phyloP scores from a whole-genome alignment of 2,797 vertebrate genomes.

The Leuciscus waleckii region DNA sequence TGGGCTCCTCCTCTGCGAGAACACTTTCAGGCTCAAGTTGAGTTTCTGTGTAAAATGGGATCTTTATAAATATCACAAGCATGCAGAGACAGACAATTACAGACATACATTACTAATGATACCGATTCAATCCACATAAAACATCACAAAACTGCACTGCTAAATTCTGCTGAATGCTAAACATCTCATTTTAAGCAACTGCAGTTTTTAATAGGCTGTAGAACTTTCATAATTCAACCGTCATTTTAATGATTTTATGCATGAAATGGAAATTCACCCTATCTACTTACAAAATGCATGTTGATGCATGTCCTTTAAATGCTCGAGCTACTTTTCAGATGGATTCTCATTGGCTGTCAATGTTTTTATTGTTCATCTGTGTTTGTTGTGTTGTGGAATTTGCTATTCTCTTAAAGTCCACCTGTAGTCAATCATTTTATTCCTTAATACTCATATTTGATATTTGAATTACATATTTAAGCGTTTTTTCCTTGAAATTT shows the following conservation, averaged over 20 bases:
- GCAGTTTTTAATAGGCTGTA: neutral
- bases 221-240: neutral
- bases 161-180: conserved; percentile 17
- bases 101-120: conserved; percentile 48
- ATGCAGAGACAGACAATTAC: conserved; percentile 49
- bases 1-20: conserved; percentile 83
- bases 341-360: neutral
- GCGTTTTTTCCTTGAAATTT: too few relatives aligned
- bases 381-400: neutral
- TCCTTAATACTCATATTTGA: too few relatives aligned
- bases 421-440: too few relatives aligned
- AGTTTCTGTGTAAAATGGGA: conserved; percentile 80
- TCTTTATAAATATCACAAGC: conserved; percentile 67
- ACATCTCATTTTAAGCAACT: neutral
- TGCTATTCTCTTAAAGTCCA: neutral
- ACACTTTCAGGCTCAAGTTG: conserved; percentile 82
- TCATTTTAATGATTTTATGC: neutral
- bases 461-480: too few relatives aligned
- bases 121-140: conserved; percentile 28
- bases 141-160: neutral
- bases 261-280: neutral
- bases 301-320: neutral
- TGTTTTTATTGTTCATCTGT: neutral
- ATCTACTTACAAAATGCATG: neutral
- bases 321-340: neutral